phyloP scores from a whole-genome alignment of 2,113 vertebrate genomes.

The Planiliza haematocheilus region DNA sequence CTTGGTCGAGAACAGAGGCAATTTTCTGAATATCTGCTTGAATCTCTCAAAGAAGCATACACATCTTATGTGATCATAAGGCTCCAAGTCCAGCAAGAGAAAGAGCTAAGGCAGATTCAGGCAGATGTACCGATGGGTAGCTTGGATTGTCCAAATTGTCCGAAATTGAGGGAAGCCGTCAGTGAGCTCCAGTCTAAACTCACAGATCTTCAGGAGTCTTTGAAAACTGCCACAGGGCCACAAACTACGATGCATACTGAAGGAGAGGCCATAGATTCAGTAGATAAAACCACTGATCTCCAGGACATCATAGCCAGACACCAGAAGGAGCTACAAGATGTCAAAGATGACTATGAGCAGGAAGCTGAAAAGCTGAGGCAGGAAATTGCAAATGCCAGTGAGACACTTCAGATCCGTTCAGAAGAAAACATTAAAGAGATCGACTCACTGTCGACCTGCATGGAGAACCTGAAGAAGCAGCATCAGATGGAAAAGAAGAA shows the following conservation, averaged over 20 bases:
- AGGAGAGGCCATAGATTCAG: conserved; percentile 75
- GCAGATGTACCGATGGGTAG: conserved; percentile 9
- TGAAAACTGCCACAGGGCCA: conserved; percentile 24
- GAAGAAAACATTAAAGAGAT: conserved; percentile 83
- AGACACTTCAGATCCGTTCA: conserved; percentile 70
- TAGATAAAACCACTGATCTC: conserved; percentile 77
- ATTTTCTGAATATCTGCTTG: conserved; percentile 68
- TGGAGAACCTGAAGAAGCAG: conserved; percentile 82
- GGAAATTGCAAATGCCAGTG: conserved; percentile 68
- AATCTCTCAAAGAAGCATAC: conserved; percentile 77
- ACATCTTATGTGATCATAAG: conserved; percentile 71
- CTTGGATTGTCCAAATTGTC: conserved; percentile 69
- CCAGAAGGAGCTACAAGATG: conserved; percentile 77
- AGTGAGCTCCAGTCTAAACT: conserved; percentile 68
- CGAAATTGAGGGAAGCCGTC: conserved; percentile 65
- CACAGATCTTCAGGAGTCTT: conserved; percentile 54
- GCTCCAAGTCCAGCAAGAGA: conserved; percentile 66
- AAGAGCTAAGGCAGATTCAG: conserved; percentile 41
- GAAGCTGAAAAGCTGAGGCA: conserved; percentile 76
- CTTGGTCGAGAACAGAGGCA: conserved; percentile 42
- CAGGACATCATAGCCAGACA: conserved; percentile 77
- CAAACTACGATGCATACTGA: conserved; percentile 70
- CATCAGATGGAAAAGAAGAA: conserved; percentile 73
- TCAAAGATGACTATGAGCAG: conserved; percentile 77
- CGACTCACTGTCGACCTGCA: conserved; percentile 75